Percentiles rank a stretch among this genome's conserved stretches.
phyloP scores from a whole-genome alignment of 1,140 invertebrate species.

The Ptiloglossa arizonensis region DNA sequence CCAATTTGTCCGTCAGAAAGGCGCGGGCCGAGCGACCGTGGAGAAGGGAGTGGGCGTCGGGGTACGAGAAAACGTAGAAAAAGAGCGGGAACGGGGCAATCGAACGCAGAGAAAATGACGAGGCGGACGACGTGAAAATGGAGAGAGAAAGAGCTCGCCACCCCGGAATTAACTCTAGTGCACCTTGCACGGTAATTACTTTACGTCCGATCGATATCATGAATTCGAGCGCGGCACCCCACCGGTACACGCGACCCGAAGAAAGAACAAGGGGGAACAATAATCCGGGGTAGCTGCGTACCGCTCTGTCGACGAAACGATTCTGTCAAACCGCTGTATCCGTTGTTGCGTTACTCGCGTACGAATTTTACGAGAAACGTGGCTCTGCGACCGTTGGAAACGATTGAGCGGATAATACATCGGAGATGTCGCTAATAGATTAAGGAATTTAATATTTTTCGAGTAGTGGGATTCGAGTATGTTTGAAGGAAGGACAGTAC shows the following conservation, averaged over 20 bases:
- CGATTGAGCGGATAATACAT: not conserved
- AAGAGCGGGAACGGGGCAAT: not conserved
- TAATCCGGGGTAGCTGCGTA: not conserved
- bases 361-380: not conserved
- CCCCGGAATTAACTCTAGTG: constrained; percentile 38
- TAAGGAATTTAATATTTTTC: too few species aligned
- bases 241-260: too few species aligned
- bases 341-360: not conserved
- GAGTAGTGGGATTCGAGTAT: too few species aligned
- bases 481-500: too few species aligned
- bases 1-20: constrained; percentile 55
- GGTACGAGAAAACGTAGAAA: constrained; percentile 8
- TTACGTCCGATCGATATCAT: constrained; percentile 27
- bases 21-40: not conserved
- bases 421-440: too few species aligned
- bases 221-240: not conserved
- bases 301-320: not conserved
- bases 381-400: not conserved
- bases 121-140: constrained; percentile 36
- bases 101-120: constrained; percentile 49
- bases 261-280: not conserved
- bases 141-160: constrained; percentile 42
- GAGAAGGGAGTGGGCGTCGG: not conserved
- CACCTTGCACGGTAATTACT: constrained; percentile 46
- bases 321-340: too few species aligned